Percentiles rank a stretch among this genome's conserved stretches.
Conservation (phyloP, 2,888 invertebrate genomes). For the Dexiosoma caninum region DNA sequence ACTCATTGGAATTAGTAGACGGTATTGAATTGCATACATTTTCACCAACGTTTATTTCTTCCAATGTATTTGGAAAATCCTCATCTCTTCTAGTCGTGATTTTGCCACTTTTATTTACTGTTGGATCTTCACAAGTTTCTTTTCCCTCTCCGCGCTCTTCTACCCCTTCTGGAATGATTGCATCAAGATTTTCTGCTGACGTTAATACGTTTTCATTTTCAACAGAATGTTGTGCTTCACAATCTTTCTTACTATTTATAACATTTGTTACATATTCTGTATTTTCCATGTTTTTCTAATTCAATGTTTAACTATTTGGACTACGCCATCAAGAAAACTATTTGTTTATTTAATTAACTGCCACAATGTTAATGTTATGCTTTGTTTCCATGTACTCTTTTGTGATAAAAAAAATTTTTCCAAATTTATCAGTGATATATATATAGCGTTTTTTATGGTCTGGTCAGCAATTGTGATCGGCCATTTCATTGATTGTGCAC, state of each 20-base stretch:
- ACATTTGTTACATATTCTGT: conserved; percentile 6
- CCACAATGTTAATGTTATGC: conserved; percentile 2
- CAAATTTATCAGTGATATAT: conserved; percentile 19
- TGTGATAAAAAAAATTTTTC: conserved; percentile 41
- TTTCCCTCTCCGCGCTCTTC: background rate
- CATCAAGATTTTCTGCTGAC: conserved; percentile 9
- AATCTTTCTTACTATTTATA: conserved; percentile 8
- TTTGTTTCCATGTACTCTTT: conserved; percentile 19
- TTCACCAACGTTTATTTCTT: background rate
- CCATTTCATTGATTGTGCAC: too few relatives aligned
- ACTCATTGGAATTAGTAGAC: background rate
- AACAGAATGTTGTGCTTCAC: conserved; percentile 48
- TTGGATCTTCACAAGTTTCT: background rate
- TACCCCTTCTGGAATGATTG: background rate
- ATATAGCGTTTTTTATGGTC: background rate
- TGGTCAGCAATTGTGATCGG: too few relatives aligned
- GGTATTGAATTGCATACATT: conserved; percentile 51
- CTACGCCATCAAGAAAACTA: conserved; percentile 6
- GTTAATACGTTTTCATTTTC: conserved; percentile 20
- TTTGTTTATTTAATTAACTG: conserved; percentile 58
- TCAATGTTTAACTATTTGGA: background rate
- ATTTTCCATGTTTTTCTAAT: conserved; percentile 14
- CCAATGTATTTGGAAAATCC: background rate
- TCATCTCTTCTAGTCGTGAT: background rate
- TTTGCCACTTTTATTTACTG: background rate